Percentiles rank a stretch among this genome's conserved stretches.
Conservation (phyloP, 2,113 vertebrate genomes). For the Tinamus guttatus region DNA sequence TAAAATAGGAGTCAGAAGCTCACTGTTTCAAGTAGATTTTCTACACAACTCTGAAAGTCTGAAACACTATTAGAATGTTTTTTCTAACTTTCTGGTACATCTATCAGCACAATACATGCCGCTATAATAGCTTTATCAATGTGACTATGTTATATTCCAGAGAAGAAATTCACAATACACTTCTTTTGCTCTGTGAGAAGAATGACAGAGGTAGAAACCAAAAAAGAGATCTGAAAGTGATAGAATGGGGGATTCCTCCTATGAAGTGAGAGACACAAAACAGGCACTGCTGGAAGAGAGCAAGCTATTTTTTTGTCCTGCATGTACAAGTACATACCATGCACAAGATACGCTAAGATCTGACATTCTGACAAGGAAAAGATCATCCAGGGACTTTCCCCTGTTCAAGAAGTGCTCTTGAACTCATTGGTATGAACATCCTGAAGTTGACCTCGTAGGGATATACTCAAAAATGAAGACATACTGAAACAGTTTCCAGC, state of each 20-base stretch:
- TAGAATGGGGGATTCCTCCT: neutral
- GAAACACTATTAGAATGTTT: neutral
- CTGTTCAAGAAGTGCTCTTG: neutral
- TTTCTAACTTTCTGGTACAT: neutral
- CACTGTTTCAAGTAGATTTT: neutral
- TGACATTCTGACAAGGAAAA: too few relatives aligned
- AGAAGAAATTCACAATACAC: neutral
- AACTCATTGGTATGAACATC: neutral
- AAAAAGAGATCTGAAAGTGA: neutral
- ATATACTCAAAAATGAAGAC: neutral
- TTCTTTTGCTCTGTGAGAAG: neutral
- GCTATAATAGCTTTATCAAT: neutral
- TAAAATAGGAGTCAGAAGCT: neutral
- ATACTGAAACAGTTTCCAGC: neutral
- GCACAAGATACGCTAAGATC: too few relatives aligned
- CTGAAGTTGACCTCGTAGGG: neutral
- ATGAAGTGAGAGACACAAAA: neutral
- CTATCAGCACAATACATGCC: neutral
- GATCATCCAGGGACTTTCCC: too few relatives aligned
- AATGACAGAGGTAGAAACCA: neutral
- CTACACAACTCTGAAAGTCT: neutral
- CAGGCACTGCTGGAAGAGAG: neutral
- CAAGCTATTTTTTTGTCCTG: too few relatives aligned
- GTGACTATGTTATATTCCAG: neutral
- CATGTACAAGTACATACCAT: too few relatives aligned